A percentile compares a stretch with the other conserved stretches of the same genome.
Conservation (phyloP, 2,888 invertebrate species). For the Amphipoea lucens region DNA sequence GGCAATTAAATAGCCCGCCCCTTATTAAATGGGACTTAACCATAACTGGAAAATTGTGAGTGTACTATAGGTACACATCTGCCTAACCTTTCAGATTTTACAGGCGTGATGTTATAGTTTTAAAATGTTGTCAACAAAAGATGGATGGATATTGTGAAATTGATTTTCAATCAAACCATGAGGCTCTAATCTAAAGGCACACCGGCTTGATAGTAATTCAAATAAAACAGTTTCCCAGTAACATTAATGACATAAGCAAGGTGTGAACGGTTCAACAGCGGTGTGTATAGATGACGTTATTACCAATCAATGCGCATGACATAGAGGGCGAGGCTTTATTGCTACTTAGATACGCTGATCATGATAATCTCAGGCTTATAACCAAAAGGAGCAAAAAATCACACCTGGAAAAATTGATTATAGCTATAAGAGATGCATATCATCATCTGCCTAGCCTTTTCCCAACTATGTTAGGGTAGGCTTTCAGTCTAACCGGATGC, state of each 20-base stretch:
- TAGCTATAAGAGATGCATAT: background rate
- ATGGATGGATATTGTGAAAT: background rate
- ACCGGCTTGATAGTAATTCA: background rate
- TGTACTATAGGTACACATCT: background rate
- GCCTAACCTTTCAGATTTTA: background rate
- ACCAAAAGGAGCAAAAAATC: constrained; percentile 5
- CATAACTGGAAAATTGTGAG: background rate
- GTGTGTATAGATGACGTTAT: constrained; percentile 34
- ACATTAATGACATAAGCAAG: constrained; percentile 29
- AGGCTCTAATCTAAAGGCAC: background rate
- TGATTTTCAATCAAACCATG: constrained; percentile 17
- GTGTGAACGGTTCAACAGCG: constrained; percentile 1
- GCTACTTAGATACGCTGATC: constrained; percentile 20
- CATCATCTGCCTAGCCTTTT: no score
- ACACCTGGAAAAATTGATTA: background rate
- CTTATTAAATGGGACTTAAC: background rate
- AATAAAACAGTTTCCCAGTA: constrained; percentile 35
- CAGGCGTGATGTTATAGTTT: background rate
- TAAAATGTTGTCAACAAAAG: background rate
- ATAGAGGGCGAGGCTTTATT: constrained; percentile 12
- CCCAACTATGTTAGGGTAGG: background rate
- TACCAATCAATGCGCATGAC: constrained; percentile 31
- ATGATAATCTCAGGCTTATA: background rate
- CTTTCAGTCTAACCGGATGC: background rate
- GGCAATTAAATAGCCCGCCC: background rate